phyloP scores from a whole-genome alignment of 2,113 vertebrate genomes.

The Bostrychus sinensis region DNA sequence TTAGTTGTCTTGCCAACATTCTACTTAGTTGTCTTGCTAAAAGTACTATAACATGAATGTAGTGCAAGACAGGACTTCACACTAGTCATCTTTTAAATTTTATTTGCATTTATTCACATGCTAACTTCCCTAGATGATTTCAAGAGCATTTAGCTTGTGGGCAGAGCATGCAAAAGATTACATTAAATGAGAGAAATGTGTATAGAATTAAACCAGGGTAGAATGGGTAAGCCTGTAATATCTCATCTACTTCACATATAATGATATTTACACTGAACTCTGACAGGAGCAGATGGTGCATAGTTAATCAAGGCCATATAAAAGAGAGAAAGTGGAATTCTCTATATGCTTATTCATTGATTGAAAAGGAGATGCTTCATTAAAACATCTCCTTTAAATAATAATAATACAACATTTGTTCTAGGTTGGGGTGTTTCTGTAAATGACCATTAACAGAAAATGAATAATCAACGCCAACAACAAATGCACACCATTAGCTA shows the following conservation, averaged over 20 bases:
- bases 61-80: background rate
- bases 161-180: background rate
- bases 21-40: too few species aligned
- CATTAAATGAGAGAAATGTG: background rate
- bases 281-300: constrained; percentile 1
- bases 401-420: too few species aligned
- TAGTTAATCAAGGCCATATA: background rate
- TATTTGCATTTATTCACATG: too few species aligned
- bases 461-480: too few species aligned
- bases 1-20: too few species aligned
- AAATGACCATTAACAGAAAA: too few species aligned
- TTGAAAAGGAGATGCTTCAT: too few species aligned
- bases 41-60: too few species aligned
- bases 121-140: too few species aligned
- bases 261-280: constrained; percentile 8
- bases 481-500: too few species aligned
- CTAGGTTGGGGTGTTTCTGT: too few species aligned
- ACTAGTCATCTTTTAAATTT: background rate
- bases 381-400: too few species aligned
- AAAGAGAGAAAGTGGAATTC: background rate
- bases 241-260: background rate
- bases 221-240: background rate
- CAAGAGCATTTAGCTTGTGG: background rate
- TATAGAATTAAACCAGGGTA: background rate
- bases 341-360: background rate